Evolutionary conservation across 2,888 invertebrate genomes (phyloP).

Genomic region (Brachypterus glaber): DNA sequence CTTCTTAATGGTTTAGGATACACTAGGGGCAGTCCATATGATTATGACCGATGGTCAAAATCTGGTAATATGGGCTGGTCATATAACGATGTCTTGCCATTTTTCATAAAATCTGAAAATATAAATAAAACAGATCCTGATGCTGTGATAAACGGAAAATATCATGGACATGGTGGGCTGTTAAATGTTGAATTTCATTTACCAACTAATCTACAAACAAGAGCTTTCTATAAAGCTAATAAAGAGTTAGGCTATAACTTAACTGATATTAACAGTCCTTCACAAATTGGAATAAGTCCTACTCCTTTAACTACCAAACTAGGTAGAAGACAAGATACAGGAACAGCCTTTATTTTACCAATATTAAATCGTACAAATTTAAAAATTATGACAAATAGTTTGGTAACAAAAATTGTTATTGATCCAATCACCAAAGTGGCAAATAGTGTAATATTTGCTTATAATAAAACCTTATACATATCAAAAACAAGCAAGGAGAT

Average conservation of each 20-base stretch:
- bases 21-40: neutral
- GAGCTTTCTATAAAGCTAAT: neutral
- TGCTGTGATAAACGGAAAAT: neutral
- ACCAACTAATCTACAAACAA: neutral
- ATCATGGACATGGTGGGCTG: neutral
- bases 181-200: neutral
- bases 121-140: neutral
- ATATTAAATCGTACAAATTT: neutral
- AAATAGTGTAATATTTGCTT: neutral
- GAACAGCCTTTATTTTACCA: neutral
- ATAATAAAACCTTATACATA: neutral
- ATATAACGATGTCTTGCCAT: neutral
- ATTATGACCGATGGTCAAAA: neutral
- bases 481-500: slow-evolving; percentile 6
- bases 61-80: neutral
- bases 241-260: neutral
- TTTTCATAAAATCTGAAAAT: neutral
- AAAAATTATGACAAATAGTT: neutral
- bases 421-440: neutral
- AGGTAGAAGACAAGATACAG: neutral
- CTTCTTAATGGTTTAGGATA: neutral
- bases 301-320: neutral
- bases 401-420: neutral
- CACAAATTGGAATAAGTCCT: neutral
- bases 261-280: neutral